These are phyloP conservation scores for Lamproptera curius DNA, from an alignment of 2,888 invertebrate genomes.

Conservation along the genomic window DNA sequence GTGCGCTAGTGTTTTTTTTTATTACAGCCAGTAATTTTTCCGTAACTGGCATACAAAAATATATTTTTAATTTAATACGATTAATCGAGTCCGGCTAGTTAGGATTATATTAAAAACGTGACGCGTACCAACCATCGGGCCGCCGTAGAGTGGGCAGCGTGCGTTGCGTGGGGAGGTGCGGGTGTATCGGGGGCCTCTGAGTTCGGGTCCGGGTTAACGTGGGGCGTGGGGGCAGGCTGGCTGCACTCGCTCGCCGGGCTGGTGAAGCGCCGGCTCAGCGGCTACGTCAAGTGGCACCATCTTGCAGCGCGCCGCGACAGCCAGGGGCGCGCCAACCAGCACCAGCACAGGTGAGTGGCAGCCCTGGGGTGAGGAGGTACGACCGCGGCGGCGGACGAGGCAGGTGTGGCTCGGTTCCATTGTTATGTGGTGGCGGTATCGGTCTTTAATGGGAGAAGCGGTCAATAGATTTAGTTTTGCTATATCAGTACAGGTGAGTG, in stretches of 20 bases:
- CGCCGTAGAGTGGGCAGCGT: slow-evolving; percentile 39
- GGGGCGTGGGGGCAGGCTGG: slow-evolving; percentile 70
- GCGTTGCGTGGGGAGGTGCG: slow-evolving; percentile 30
- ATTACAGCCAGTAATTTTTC: no score
- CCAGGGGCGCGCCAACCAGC: slow-evolving; percentile 37
- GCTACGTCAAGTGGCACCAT: slow-evolving; percentile 89
- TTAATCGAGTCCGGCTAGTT: no score
- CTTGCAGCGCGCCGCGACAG: slow-evolving; percentile 61
- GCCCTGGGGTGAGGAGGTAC: not conserved
- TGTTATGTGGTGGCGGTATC: not conserved
- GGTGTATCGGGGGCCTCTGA: slow-evolving; percentile 23
- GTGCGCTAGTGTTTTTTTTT: no score
- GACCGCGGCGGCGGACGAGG: slow-evolving; percentile 6
- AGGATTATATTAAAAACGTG: no score
- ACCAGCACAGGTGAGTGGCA: slow-evolving; percentile 45
- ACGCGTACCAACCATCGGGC: slow-evolving; percentile 27
- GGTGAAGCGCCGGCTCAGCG: slow-evolving; percentile 88
- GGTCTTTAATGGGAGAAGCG: no score
- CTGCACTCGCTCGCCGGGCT: slow-evolving; percentile 83
- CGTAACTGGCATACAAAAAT: no score
- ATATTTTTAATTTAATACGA: no score
- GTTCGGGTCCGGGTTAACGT: slow-evolving; percentile 29
- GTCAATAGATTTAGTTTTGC: no score
- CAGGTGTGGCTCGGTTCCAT: not conserved
- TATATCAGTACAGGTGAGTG: no score